Conservation (phyloP, 1,140 invertebrate genomes). For the Drosophila kepulauana region DNA sequence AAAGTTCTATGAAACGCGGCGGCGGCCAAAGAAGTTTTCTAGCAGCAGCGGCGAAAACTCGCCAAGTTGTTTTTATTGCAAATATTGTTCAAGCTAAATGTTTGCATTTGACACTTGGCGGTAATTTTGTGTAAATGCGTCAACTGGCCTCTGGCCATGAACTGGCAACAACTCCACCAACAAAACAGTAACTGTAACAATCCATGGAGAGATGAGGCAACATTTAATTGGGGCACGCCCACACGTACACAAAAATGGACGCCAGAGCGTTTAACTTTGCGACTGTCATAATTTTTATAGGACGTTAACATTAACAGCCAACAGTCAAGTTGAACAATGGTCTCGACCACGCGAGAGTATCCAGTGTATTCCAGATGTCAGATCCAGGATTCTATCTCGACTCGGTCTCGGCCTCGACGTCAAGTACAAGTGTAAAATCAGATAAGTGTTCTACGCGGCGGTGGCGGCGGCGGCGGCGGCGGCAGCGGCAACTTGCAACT, state of each 20-base stretch:
- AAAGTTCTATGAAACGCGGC: conserved; percentile 23
- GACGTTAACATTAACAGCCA: conserved; percentile 54
- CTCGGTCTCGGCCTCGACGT: background rate
- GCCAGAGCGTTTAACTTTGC: conserved; percentile 72
- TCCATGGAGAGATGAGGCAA: background rate
- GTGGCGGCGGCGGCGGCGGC: conserved; percentile 35
- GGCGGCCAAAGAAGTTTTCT: conserved; percentile 35
- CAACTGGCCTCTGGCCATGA: conserved; percentile 65
- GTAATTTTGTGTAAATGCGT: conserved; percentile 82
- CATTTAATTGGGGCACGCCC: conserved; percentile 47
- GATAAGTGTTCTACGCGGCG: conserved; percentile 65
- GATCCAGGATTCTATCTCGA: background rate
- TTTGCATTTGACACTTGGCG: conserved; percentile 82
- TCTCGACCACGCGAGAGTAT: background rate
- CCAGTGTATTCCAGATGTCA: background rate
- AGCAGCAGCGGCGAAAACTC: conserved; percentile 41
- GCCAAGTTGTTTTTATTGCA: conserved; percentile 68
- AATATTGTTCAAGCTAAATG: conserved; percentile 76
- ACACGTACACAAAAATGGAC: conserved; percentile 41
- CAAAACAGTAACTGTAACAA: background rate
- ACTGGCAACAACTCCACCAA: conserved; percentile 11
- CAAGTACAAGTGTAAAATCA: conserved; percentile 73
- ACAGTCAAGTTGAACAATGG: conserved; percentile 40
- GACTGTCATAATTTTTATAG: conserved; percentile 80
- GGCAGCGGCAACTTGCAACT: conserved; percentile 41